Evolutionary conservation across 2,797 vertebrate genomes (phyloP).

Genomic region (Setipinna tenuifilis): DNA sequence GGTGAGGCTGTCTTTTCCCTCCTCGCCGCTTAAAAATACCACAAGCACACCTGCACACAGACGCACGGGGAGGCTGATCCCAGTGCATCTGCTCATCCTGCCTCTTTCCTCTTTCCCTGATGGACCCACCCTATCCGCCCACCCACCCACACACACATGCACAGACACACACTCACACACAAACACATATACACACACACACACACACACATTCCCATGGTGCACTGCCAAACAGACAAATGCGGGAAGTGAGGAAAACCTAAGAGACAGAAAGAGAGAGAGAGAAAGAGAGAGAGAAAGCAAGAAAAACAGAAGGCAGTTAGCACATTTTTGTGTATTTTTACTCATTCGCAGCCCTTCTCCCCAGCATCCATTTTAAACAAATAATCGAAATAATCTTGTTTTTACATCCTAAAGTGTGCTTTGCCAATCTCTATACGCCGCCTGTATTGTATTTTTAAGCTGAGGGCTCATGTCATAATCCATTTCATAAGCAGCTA

Average conservation of each 20-base stretch:
- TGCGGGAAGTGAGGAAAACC: background rate
- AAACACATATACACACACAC: constrained; percentile 10
- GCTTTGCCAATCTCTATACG: constrained; percentile 1
- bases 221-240: constrained; percentile 18
- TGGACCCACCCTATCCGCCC: constrained; percentile 47
- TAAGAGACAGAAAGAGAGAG: background rate
- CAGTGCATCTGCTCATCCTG: constrained; percentile 64
- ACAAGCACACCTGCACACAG: constrained; percentile 73
- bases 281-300: background rate
- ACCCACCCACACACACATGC: constrained; percentile 28
- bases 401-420: background rate
- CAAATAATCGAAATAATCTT: background rate
- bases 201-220: constrained; percentile 20
- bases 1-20: background rate
- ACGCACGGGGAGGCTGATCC: constrained; percentile 59
- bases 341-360: background rate
- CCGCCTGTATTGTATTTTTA: constrained; percentile 16
- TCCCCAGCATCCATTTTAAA: background rate
- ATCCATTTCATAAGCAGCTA: constrained; percentile 43
- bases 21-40: constrained; percentile 53
- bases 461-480: constrained; percentile 30
- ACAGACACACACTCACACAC: background rate
- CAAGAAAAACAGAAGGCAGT: constrained; percentile 13
- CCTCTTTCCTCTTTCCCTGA: constrained; percentile 45
- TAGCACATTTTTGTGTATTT: background rate